A percentile compares a stretch with the other conserved stretches of the same genome.
phyloP scores from a whole-genome alignment of 2,888 invertebrate species.

The Clanis bilineata region DNA sequence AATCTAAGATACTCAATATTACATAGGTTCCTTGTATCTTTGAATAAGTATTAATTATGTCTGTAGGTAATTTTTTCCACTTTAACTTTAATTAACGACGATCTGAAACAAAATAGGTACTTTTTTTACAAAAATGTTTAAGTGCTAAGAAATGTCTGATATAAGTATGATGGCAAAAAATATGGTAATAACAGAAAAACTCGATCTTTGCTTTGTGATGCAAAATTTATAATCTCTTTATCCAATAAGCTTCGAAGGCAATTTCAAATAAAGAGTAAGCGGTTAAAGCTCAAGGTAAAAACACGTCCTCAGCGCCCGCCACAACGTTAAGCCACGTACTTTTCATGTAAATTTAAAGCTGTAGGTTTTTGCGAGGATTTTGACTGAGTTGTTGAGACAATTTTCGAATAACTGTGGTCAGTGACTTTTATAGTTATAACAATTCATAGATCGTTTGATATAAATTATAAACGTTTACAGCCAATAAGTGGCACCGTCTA shows the following conservation, averaged over 20 bases:
- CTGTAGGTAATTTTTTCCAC: too few species aligned
- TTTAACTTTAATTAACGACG: too few species aligned
- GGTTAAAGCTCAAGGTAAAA: conserved; percentile 61
- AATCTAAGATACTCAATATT: too few species aligned
- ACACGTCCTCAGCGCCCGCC: conserved; percentile 45
- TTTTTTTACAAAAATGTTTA: too few species aligned
- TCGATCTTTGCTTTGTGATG: conserved; percentile 37
- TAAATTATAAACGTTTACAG: too few species aligned
- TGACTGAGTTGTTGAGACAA: conserved; percentile 48
- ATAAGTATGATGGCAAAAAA: neutral
- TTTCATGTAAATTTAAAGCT: conserved; percentile 66
- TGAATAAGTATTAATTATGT: too few species aligned
- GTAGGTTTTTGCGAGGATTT: conserved; percentile 56
- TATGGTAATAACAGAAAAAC: conserved; percentile 31
- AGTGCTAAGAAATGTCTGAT: neutral
- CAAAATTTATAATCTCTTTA: conserved; percentile 56
- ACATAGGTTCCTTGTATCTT: too few species aligned
- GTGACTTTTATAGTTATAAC: conserved; percentile 25
- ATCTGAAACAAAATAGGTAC: too few species aligned
- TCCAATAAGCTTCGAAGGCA: conserved; percentile 60
- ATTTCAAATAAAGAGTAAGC: conserved; percentile 63
- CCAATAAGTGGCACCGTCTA: too few species aligned
- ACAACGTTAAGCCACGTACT: conserved; percentile 55
- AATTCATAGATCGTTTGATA: too few species aligned
- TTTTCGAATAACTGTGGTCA: conserved; percentile 45